A percentile compares a stretch with the other conserved stretches of the same genome.
phyloP scores from a whole-genome alignment of 2,797 vertebrate species.

The Amniataba percoides region DNA sequence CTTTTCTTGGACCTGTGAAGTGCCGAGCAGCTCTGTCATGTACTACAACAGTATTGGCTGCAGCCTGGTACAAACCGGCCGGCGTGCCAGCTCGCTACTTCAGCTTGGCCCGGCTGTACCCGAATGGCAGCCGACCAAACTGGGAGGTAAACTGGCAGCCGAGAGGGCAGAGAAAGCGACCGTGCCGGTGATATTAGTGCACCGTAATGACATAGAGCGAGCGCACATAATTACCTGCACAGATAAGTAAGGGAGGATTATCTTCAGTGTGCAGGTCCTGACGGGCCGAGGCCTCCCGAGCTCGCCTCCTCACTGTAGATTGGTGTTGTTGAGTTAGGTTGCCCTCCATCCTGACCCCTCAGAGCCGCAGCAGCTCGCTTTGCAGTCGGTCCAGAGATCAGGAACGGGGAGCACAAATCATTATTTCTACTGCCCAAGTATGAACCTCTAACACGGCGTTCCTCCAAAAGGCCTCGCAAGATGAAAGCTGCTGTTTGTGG shows the following conservation, averaged over 20 bases:
- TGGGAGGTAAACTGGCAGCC: slow-evolving; percentile 19
- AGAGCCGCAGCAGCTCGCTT: slow-evolving; percentile 23
- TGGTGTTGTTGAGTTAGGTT: slow-evolving; percentile 15
- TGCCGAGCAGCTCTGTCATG: background rate
- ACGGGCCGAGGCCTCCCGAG: background rate
- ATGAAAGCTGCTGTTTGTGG: slow-evolving; percentile 67
- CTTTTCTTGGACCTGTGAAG: background rate
- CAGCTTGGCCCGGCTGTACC: slow-evolving; percentile 18
- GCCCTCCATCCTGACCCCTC: slow-evolving; percentile 32
- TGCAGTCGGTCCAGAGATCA: slow-evolving; percentile 44
- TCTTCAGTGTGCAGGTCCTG: background rate
- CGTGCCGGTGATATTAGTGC: slow-evolving; percentile 17
- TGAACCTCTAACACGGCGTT: slow-evolving; percentile 34
- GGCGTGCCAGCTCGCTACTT: background rate
- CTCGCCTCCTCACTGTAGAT: background rate
- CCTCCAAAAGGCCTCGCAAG: slow-evolving; percentile 45
- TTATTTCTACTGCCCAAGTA: slow-evolving; percentile 58
- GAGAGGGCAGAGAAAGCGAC: background rate
- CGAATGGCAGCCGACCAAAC: slow-evolving; percentile 36
- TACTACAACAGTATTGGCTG: slow-evolving; percentile 8
- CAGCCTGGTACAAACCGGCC: background rate
- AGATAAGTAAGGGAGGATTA: background rate
- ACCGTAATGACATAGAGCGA: background rate
- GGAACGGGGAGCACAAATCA: slow-evolving; percentile 52
- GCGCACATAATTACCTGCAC: background rate